phyloP scores from a whole-genome alignment of 2,113 vertebrate genomes.

The Dendropsophus ebraccatus region DNA sequence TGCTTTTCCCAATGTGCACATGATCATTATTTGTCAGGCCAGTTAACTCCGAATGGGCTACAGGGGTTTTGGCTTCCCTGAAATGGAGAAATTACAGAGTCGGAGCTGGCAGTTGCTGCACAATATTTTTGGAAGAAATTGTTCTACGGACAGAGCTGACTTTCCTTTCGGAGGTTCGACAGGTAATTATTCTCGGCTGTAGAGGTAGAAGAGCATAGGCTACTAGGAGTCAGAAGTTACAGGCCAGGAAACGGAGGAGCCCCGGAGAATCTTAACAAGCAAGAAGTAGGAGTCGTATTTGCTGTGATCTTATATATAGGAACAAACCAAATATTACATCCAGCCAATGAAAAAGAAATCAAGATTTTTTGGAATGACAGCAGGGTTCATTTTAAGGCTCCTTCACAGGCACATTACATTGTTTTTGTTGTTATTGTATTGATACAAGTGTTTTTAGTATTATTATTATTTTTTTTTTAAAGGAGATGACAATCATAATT shows the following conservation, averaged over 20 bases:
- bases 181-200: neutral
- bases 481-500: too few species aligned
- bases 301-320: neutral
- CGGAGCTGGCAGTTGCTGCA: neutral
- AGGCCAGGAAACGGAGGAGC: neutral
- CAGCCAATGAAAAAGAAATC: too few species aligned
- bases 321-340: too few species aligned
- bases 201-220: neutral
- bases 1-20: constrained; percentile 7
- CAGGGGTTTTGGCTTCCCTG: constrained; percentile 16
- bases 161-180: neutral
- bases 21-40: constrained; percentile 17
- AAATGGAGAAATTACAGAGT: constrained; percentile 36
- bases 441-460: too few species aligned
- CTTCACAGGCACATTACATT: too few species aligned
- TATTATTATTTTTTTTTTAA: too few species aligned
- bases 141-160: neutral
- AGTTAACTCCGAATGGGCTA: constrained; percentile 27
- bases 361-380: too few species aligned
- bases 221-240: neutral
- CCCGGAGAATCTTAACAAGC: neutral
- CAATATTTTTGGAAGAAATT: neutral
- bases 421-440: too few species aligned
- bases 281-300: neutral
- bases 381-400: too few species aligned